A percentile compares a stretch with the other conserved stretches of the same genome.
Conservation (phyloP, 2,888 invertebrate genomes). For the Timema cristinae region DNA sequence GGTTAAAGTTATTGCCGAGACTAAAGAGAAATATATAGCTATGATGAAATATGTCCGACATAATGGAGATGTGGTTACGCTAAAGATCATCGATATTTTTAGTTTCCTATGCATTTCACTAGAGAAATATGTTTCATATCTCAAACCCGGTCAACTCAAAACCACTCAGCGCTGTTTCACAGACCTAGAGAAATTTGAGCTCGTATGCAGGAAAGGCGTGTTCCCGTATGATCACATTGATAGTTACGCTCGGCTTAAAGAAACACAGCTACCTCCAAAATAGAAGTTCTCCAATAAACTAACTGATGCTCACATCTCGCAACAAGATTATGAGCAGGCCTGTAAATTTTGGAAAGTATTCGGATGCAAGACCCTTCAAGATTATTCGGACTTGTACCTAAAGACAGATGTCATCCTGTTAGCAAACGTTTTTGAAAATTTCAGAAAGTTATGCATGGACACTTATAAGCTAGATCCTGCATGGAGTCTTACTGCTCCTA, state of each 20-base stretch:
- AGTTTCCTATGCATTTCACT: no score
- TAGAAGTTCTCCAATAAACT: not conserved
- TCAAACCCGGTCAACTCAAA: no score
- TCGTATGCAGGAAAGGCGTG: not conserved
- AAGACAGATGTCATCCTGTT: not conserved
- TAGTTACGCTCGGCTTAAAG: not conserved
- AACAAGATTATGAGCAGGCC: not conserved
- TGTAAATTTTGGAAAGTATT: not conserved
- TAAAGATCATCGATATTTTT: no score
- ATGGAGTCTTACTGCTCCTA: not conserved
- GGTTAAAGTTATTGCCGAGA: no score
- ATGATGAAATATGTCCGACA: no score
- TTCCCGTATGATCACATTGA: not conserved
- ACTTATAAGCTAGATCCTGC: not conserved
- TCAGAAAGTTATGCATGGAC: not conserved
- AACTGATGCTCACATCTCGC: not conserved
- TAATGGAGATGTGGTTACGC: no score
- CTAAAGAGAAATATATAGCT: no score
- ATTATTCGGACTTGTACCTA: not conserved
- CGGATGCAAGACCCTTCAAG: not conserved
- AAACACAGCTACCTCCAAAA: not conserved
- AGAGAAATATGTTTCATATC: no score
- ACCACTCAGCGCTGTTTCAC: no score
- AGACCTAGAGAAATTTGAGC: not conserved
- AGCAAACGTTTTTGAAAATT: constrained; percentile 2